A percentile compares a stretch with the other conserved stretches of the same genome.
phyloP scores from a whole-genome alignment of 2,888 invertebrate species.

The Aspidiotus destructor region DNA sequence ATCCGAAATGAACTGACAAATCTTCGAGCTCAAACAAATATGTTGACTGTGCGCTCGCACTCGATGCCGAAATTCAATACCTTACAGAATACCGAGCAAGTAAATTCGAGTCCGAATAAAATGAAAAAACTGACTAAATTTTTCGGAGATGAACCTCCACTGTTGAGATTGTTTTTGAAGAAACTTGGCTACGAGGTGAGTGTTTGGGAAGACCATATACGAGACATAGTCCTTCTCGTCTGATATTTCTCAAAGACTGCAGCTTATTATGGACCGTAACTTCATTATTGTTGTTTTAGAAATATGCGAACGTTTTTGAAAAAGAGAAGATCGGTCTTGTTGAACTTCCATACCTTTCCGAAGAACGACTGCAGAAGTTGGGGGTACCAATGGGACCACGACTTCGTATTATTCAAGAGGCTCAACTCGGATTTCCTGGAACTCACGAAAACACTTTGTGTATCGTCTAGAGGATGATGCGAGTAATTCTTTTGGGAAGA shows the following conservation, averaged over 20 bases:
- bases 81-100: conserved; percentile 41
- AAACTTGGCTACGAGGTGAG: conserved; percentile 83
- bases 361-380: conserved; percentile 74
- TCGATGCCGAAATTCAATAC: conserved; percentile 49
- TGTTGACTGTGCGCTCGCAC: conserved; percentile 48
- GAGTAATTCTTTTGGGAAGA: no score
- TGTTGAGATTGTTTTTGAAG: conserved; percentile 77
- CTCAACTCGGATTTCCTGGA: conserved; percentile 47
- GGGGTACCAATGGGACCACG: conserved; percentile 85
- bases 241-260: not conserved
- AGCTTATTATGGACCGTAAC: no score
- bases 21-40: conserved; percentile 57
- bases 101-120: conserved; percentile 73
- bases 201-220: not conserved
- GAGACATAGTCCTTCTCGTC: not conserved
- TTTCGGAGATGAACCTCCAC: conserved; percentile 86
- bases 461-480: conserved; percentile 43
- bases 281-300: conserved; percentile 49
- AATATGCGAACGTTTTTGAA: conserved; percentile 74
- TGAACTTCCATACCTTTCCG: conserved; percentile 80
- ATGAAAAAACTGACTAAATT: conserved; percentile 84
- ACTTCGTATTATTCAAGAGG: conserved; percentile 77
- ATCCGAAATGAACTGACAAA: conserved; percentile 72
- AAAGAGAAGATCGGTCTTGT: conserved; percentile 81
- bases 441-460: conserved; percentile 45